phyloP scores from a whole-genome alignment of 2,797 vertebrate genomes.

The Rhynchonycteris naso region DNA sequence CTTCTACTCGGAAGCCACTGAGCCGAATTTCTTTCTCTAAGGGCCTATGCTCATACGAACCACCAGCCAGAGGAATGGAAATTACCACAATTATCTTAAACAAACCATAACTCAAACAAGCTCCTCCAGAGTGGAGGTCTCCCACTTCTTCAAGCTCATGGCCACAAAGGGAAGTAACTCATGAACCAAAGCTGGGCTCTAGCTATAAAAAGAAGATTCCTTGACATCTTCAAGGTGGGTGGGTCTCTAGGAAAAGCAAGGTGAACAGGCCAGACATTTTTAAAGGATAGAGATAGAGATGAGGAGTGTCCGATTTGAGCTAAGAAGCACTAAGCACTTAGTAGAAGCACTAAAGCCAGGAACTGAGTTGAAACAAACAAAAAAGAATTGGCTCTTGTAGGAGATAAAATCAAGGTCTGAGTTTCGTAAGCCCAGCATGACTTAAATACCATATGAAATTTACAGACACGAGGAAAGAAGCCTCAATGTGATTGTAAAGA shows the following conservation, averaged over 20 bases:
- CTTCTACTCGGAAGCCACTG: background rate
- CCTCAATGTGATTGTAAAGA: conserved; percentile 28
- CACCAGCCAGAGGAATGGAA: background rate
- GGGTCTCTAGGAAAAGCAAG: conserved; percentile 5
- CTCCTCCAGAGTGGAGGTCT: background rate
- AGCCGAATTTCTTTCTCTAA: background rate
- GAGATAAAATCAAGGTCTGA: conserved; percentile 35
- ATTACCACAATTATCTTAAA: background rate
- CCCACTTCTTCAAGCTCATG: background rate
- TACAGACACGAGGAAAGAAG: background rate
- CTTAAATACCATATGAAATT: conserved; percentile 31
- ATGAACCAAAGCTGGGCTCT: background rate
- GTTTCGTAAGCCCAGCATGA: conserved; percentile 10
- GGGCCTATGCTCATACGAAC: background rate
- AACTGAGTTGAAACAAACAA: conserved; percentile 6
- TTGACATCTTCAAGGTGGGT: background rate
- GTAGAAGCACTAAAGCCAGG: background rate
- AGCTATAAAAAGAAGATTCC: background rate
- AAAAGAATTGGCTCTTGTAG: background rate
- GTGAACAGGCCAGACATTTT: background rate
- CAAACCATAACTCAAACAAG: background rate
- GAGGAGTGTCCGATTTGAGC: background rate
- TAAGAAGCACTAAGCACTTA: background rate
- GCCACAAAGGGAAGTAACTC: background rate
- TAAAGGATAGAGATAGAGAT: background rate